A percentile compares a stretch with the other conserved stretches of the same genome.
phyloP scores from a whole-genome alignment of 92 coral and sea anemone species.

The Paramuricea clavata region DNA sequence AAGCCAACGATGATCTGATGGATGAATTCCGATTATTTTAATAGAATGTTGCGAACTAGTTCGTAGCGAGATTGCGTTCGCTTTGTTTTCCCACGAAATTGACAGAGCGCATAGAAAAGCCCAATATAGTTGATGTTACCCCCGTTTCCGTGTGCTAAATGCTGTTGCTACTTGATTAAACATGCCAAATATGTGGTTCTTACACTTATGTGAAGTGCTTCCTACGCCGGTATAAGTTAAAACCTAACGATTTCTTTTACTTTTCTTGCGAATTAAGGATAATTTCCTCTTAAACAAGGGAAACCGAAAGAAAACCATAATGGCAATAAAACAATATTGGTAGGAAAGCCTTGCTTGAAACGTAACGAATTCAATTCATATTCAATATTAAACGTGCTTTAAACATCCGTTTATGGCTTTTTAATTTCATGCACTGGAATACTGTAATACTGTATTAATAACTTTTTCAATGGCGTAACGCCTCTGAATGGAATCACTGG shows the following conservation, averaged over 20 bases:
- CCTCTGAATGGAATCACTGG: too few relatives aligned
- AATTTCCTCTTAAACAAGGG: not conserved
- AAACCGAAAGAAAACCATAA: not conserved
- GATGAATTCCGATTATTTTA: not conserved
- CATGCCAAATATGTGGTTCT: not conserved
- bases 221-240: not conserved
- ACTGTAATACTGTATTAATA: too few relatives aligned
- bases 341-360: too few relatives aligned
- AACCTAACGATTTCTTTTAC: not conserved
- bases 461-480: too few relatives aligned
- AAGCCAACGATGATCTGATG: not conserved
- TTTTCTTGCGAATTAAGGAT: not conserved
- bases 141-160: constrained; percentile 11
- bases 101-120: not conserved
- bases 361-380: not conserved
- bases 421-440: not conserved
- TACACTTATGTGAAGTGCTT: not conserved
- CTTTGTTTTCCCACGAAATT: constrained; percentile 4
- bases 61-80: not conserved
- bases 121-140: constrained; percentile 4
- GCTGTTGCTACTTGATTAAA: not conserved
- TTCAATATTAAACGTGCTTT: not conserved
- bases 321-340: not conserved
- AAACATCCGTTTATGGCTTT: not conserved
- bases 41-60: not conserved